Percentiles rank a stretch among this genome's conserved stretches.
Evolutionary conservation across 1,140 invertebrate genomes (phyloP).

Genomic region (Listronotus bonariensis): DNA sequence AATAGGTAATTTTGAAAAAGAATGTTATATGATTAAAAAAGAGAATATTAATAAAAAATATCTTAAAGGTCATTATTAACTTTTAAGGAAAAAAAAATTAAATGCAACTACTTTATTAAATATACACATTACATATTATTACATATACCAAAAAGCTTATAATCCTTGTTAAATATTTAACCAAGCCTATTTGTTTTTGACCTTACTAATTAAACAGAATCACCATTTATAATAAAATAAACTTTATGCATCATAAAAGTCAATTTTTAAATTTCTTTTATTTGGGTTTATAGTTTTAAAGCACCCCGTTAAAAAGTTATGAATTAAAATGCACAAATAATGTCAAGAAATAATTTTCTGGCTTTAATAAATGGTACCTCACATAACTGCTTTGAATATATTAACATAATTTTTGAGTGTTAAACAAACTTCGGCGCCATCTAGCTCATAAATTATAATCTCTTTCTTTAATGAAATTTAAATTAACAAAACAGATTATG

Average conservation of each 20-base stretch:
- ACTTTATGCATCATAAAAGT: slow-evolving; percentile 29
- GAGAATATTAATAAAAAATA: no score
- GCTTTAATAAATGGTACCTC: slow-evolving; percentile 33
- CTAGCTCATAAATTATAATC: slow-evolving; percentile 34
- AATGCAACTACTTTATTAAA: no score
- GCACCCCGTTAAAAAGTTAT: slow-evolving; percentile 21
- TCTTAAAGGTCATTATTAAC: no score
- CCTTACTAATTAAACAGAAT: no score
- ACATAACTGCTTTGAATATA: slow-evolving; percentile 34
- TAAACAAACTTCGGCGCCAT: slow-evolving; percentile 30
- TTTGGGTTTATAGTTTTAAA: slow-evolving; percentile 23
- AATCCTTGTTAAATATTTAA: no score
- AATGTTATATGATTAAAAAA: no score
- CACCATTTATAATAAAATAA: neutral
- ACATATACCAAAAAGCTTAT: no score
- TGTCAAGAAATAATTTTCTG: slow-evolving; percentile 32
- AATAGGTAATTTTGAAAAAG: no score
- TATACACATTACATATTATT: no score
- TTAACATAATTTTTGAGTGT: slow-evolving; percentile 37
- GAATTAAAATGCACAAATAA: slow-evolving; percentile 37
- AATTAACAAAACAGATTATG: slow-evolving; percentile 12
- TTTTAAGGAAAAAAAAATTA: no score
- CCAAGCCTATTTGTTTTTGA: no score
- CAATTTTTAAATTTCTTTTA: slow-evolving; percentile 23
- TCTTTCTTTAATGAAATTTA: slow-evolving; percentile 21